Evolutionary conservation across 2,888 invertebrate species (phyloP), one percentile per base, ranked within the genome.

Genomic region (Oxytorus armatus): DNA sequence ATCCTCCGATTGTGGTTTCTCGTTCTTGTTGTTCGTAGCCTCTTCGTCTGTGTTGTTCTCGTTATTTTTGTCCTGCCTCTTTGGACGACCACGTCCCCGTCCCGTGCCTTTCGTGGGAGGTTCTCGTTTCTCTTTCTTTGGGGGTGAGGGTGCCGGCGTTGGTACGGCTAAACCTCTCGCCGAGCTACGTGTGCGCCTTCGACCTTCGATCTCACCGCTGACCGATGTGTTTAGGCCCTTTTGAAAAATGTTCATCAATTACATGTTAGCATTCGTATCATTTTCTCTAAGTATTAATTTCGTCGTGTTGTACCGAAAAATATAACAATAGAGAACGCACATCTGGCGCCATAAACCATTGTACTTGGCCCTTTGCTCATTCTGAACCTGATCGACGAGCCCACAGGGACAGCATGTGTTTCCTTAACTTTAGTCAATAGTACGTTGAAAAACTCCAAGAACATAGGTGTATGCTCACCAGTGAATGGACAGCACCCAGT

Each of bases 181-280:
- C 39, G 94, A 93, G 68, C 94, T 94, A 39, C 94, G 92, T 7
- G 94, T 94, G 65, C 94, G 92, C 80, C 94, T 92, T 81, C 94
- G 92, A 3, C 94, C 94, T 83, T 94, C 94, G 8, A 93, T 92
- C 85, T 94, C 93, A 14, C 88, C 91, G 10, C 88, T 91, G 10
- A 86, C 88, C 1, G 93, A 78, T 72, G 89, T 92, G 79, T 92
- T 93, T 81, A 93, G 87, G 80, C 92, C 93, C 93, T 93, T 42
- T 29, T 23, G 0, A 29, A 86, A 87, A 76, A n/a, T n/a, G n/a
- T n/a, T n/a, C n/a, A n/a, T n/a, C n/a, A n/a, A n/a, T n/a, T n/a
- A n/a, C n/a, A n/a, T n/a, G n/a, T n/a, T n/a, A n/a, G n/a, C n/a
- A n/a, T n/a, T n/a, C n/a, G n/a, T n/a, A n/a, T n/a, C n/a, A n/a